These are phyloP conservation scores for Mycteria americana DNA, from an alignment of 2,797 vertebrate genomes.

Conservation along the genomic window DNA sequence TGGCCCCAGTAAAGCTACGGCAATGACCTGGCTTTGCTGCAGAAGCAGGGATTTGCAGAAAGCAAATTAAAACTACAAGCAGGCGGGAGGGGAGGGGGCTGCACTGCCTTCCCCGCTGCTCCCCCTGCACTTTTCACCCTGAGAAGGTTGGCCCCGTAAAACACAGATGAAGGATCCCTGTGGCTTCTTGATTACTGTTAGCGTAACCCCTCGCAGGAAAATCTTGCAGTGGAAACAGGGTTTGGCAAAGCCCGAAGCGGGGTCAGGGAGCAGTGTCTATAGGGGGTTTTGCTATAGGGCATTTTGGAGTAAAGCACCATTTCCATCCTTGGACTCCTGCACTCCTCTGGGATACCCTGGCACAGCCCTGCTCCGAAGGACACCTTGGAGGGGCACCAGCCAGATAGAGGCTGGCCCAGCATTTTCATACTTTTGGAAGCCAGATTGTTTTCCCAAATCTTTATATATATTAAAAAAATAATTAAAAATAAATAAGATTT, in stretches of 20 bases:
- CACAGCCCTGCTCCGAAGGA: background rate
- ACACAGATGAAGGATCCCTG: background rate
- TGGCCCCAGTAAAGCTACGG: fast-evolving
- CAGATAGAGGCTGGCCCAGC: background rate
- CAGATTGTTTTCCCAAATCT: background rate
- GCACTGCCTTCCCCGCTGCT: background rate
- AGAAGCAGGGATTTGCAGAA: background rate
- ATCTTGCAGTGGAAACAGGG: background rate
- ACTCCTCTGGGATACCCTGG: background rate
- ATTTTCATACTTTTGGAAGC: background rate
- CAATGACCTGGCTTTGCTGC: background rate
- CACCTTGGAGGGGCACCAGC: background rate
- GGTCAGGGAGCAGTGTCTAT: fast-evolving
- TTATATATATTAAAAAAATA: background rate
- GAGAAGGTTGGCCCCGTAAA: background rate
- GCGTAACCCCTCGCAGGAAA: background rate
- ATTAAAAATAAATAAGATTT: fast-evolving
- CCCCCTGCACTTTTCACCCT: background rate
- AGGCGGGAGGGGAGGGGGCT: background rate
- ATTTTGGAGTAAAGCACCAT: background rate
- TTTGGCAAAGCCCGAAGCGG: fast-evolving
- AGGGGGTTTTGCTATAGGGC: background rate
- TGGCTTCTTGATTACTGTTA: background rate
- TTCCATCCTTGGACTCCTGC: background rate
- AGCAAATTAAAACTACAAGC: background rate